Conservation (phyloP, 2,113 vertebrate genomes). For the Todiramphus chloris region DNA sequence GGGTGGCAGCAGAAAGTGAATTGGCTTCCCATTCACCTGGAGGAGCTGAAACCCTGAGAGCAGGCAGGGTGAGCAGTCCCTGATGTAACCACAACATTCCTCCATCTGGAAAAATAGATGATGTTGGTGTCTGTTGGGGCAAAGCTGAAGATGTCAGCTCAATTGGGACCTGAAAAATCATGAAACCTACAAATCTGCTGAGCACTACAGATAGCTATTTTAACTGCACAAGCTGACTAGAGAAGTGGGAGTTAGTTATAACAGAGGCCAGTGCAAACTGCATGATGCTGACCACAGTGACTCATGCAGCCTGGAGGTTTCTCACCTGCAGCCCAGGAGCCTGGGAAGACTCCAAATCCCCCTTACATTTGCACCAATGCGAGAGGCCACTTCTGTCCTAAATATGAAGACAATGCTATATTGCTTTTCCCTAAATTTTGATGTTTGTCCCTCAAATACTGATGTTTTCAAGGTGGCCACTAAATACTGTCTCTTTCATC, state of each 20-base stretch:
- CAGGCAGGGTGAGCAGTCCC: rapidly evolving
- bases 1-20: background rate
- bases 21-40: background rate
- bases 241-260: background rate
- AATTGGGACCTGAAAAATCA: background rate
- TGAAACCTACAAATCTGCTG: background rate
- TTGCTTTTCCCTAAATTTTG: background rate
- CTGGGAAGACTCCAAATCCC: background rate
- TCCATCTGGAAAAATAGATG: background rate
- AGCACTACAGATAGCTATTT: background rate
- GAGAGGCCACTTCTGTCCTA: background rate
- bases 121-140: background rate
- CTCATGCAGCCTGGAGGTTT: background rate
- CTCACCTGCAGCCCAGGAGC: background rate
- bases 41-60: rapidly evolving
- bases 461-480: background rate
- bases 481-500: background rate
- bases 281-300: background rate
- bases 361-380: background rate
- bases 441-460: background rate
- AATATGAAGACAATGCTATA: background rate
- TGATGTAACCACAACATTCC: background rate
- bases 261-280: background rate
- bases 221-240: background rate
- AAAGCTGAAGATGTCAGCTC: background rate